phyloP scores from a whole-genome alignment of 2,888 invertebrate species.

The Thereva nobilitata region DNA sequence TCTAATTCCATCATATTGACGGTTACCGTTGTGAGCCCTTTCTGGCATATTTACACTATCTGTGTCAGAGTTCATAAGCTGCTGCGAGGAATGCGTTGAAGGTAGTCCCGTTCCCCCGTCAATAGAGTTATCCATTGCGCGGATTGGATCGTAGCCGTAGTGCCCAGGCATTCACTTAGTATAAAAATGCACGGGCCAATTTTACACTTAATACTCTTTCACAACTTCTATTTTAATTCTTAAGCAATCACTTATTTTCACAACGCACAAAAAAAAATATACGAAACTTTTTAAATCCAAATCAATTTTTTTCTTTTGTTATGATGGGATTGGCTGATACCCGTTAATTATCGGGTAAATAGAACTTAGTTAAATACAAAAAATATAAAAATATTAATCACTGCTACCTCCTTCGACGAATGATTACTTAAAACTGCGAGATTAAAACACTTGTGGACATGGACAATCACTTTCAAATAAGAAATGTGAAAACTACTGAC shows the following conservation, averaged over 20 bases:
- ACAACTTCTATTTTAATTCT: not conserved
- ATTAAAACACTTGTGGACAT: no score
- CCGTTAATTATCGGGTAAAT: no score
- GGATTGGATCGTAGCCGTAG: slow-evolving; percentile 30
- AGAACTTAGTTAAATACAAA: no score
- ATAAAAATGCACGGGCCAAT: slow-evolving; percentile 12
- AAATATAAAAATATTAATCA: no score
- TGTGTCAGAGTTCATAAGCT: slow-evolving; percentile 52
- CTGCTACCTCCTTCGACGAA: no score
- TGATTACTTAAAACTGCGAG: no score
- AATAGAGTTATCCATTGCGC: slow-evolving; percentile 33
- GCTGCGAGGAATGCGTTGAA: slow-evolving; percentile 56
- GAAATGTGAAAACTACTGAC: no score
- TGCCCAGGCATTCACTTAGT: slow-evolving; percentile 35
- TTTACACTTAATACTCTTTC: not conserved
- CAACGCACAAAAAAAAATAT: not conserved
- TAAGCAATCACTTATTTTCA: not conserved
- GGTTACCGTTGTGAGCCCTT: slow-evolving; percentile 37
- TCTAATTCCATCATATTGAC: slow-evolving; percentile 19
- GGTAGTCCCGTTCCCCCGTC: slow-evolving; percentile 46
- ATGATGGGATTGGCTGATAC: no score
- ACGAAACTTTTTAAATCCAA: no score
- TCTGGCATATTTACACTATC: slow-evolving; percentile 47
- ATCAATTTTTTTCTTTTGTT: no score
- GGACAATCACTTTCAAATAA: no score